Evolutionary conservation across 2,888 invertebrate species (phyloP), one percentile per base, ranked within the genome.

Genomic region (Drosophila cognata): DNA sequence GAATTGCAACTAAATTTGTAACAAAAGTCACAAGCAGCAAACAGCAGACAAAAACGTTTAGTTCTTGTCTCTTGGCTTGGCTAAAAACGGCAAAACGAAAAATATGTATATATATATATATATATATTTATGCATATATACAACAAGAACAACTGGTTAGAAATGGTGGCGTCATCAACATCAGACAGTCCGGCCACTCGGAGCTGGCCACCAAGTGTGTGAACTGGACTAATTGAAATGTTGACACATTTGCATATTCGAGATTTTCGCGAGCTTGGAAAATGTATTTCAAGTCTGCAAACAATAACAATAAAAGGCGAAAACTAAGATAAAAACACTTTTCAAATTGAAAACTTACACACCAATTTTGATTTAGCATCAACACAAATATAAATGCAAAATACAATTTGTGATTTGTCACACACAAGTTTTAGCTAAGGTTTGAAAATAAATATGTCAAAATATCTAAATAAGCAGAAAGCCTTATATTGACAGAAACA

Each of bases 1-100:
- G 86, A 88, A 90, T 84, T 87, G 86, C 88, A 88, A 72, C 79
- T 75, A 77, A 87, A 87, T 88, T 87, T 81, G 84, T 90, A 80
- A 81, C 87, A 81, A 87, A 80, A 87, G 56, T 56, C 57, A 56
- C 58, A 72, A 61, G 53, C 64, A 50, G 28, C 64, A 1, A 50
- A 61, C 29, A 43, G 56, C 67, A 71, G 52, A 76, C 72, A 65
- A 58, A 56, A 74, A 71, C 60, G 52, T 57, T 69, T 65, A 78
- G 29, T 53, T 50, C 35, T 51, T 41, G 51, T 43, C 31, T 51
- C 38, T 57, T 50, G 3, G 2, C 28, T 33, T 52, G 55, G 55
- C 64, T 50, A 35, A 58, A 52, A 59, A 29, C 63, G 67, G 63
- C 35, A 50, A 55, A 60, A 11, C 25, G 10, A 2, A 11, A 36